Base-by-base conservation (phyloP, 2,888 invertebrate species). In the Ashinkailepas kermadecensis region DNA sequence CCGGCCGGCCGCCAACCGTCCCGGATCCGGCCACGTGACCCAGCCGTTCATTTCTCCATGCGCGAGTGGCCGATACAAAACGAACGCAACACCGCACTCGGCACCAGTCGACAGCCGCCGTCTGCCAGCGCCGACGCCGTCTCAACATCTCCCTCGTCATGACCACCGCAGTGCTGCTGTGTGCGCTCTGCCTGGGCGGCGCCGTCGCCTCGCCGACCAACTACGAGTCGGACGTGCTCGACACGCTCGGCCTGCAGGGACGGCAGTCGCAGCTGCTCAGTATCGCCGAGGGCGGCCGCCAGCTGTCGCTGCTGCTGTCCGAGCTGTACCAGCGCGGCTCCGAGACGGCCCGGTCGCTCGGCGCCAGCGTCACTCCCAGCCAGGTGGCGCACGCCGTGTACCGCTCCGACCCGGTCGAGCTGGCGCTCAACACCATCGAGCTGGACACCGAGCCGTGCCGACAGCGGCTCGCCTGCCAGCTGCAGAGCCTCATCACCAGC, bases 391-490 rank as follows among this genome's bases (percentile, higher is more conserved):
- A 58, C 58, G 57, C 79, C 2, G 58, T 79, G 58, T 58, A 23
- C 13, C 18, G 25, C 18, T n/a, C 9, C 79, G 79, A 79, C 79
- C 79, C 79, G 23, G 79, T 79, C 15, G 79, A 79, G 79, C 58
- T 79, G 79, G 58, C 59, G 79, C 79, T 79, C 58, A 79, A 79
- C 79, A 15, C 79, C 13, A 58, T 79, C 58, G 79, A 79, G 79
- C 58, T 79, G 58, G 79, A 79, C 79, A 79, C 79, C 6, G 23
- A n/a, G 23, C 23, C 57, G 58, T 79, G 79, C 79, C n/a, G 79
- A 58, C 58, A 59, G 57, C 79, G 79, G 23, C 23, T 79, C 58
- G 58, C 58, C 79, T 79, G 79, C 25, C 58, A 79, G 58, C 79
- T 79, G 79, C 79, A 79, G 79, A 25, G 13, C 13, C 13, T 8